Percentiles rank a stretch among this genome's conserved stretches.
phyloP scores from a whole-genome alignment of 2,797 vertebrate genomes.

The Sebastes alutus region DNA sequence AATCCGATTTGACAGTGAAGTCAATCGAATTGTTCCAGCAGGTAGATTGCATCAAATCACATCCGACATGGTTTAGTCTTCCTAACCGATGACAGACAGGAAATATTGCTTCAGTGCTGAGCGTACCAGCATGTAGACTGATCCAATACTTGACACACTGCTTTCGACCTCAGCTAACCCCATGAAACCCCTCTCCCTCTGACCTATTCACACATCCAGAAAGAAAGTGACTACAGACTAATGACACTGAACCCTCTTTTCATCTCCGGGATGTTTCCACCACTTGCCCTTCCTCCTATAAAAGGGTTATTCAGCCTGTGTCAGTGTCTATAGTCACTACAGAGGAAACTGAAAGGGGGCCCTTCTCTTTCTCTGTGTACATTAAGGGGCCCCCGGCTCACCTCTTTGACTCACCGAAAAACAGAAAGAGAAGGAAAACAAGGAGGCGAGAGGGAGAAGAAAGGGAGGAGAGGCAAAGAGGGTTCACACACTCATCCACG shows the following conservation, averaged over 20 bases:
- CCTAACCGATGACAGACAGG: background rate
- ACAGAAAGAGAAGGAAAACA: constrained; percentile 43
- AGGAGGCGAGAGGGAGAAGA: constrained; percentile 42
- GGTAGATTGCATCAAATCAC: constrained; percentile 2
- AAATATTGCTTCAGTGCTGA: background rate
- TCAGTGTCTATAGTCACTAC: constrained; percentile 43
- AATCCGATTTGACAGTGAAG: background rate
- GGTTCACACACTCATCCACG: constrained; percentile 60
- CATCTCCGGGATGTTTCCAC: constrained; percentile 52
- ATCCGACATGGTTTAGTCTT: background rate
- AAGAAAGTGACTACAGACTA: constrained; percentile 38
- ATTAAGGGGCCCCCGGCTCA: constrained; percentile 57
- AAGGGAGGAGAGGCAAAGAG: constrained; percentile 31
- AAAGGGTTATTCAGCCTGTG: constrained; percentile 55
- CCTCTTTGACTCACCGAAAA: constrained; percentile 55
- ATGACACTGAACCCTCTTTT: constrained; percentile 44
- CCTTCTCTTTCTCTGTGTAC: constrained; percentile 61
- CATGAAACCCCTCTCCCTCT: background rate
- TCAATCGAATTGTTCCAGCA: background rate
- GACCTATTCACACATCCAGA: constrained; percentile 31
- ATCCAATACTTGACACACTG: constrained; percentile 25
- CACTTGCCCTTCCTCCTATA: constrained; percentile 36
- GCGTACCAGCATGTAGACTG: background rate
- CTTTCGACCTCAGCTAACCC: constrained; percentile 39
- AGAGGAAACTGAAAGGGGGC: constrained; percentile 49